Percentiles rank a stretch among this genome's conserved stretches.
Evolutionary conservation across 1,140 invertebrate genomes (phyloP).

Genomic region (Araneus ventricosus): DNA sequence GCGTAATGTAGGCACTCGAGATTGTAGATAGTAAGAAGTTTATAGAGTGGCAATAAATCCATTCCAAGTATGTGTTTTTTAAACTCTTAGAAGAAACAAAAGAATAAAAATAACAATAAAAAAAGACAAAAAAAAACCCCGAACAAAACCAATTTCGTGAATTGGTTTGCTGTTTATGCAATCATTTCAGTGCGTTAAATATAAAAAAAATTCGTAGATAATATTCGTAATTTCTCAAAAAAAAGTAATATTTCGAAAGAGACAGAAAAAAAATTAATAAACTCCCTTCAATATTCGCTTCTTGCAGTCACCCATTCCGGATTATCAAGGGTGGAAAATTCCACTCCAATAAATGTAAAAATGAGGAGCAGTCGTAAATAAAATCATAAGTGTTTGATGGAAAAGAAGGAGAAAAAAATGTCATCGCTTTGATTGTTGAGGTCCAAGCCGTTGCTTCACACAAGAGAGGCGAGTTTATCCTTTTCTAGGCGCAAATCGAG

Average conservation of each 20-base stretch:
- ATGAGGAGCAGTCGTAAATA: conserved; percentile 61
- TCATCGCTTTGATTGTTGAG: conserved; percentile 50
- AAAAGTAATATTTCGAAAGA: not conserved
- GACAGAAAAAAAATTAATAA: not conserved
- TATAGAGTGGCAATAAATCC: too few species aligned
- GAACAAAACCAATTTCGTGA: too few species aligned
- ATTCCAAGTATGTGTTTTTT: too few species aligned
- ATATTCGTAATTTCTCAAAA: not conserved
- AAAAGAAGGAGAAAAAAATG: conserved; percentile 34
- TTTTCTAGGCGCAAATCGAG: not conserved
- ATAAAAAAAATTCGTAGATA: too few species aligned
- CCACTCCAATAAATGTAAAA: conserved; percentile 61
- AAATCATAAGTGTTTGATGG: conserved; percentile 58
- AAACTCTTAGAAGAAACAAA: too few species aligned
- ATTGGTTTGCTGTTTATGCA: too few species aligned
- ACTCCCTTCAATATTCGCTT: not conserved
- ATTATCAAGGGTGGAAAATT: conserved; percentile 16
- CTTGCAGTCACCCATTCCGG: not conserved
- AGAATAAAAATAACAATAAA: too few species aligned
- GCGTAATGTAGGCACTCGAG: too few species aligned
- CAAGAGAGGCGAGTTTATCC: not conserved
- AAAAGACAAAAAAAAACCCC: too few species aligned
- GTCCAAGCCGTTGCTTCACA: not conserved
- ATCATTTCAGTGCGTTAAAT: too few species aligned
- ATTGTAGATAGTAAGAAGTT: too few species aligned